Conservation (phyloP, 1,140 invertebrate genomes). For the Delia radicum region DNA sequence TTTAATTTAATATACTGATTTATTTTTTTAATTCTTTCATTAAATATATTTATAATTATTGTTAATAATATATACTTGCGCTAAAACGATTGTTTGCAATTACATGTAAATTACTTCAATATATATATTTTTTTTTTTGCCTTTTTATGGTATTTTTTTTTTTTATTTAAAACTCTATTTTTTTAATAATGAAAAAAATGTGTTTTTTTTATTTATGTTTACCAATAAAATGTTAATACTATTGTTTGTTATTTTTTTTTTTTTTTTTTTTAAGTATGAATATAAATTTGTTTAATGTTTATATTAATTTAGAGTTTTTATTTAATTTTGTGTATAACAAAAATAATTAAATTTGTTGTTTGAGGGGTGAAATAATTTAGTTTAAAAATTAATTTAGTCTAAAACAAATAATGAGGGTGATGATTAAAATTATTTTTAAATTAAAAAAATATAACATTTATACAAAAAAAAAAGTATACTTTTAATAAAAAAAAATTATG, state of each 20-base stretch:
- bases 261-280: conserved; percentile 1
- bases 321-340: not conserved
- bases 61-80: conserved; percentile 33
- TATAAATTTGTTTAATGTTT: not conserved
- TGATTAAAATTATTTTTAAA: not conserved
- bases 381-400: conserved; percentile 20
- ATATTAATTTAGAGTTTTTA: not conserved
- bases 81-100: conserved; percentile 32
- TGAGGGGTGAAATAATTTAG: conserved; percentile 2
- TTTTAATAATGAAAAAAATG: conserved; percentile 3
- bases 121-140: not conserved
- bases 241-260: not conserved
- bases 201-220: not conserved
- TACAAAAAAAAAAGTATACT: conserved; percentile 25
- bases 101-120: conserved; percentile 23
- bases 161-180: not conserved
- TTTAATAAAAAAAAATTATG: conserved; percentile 44
- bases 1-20: conserved; percentile 8
- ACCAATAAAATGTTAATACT: not conserved
- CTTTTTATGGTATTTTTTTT: not conserved
- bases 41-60: conserved; percentile 22
- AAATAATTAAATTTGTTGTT: not conserved
- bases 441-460: conserved; percentile 19
- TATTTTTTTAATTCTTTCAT: conserved; percentile 6
- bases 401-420: not conserved